A percentile compares a stretch with the other conserved stretches of the same genome.
phyloP scores from a whole-genome alignment of 1,140 invertebrate genomes.

The Drosophila biarmipes region DNA sequence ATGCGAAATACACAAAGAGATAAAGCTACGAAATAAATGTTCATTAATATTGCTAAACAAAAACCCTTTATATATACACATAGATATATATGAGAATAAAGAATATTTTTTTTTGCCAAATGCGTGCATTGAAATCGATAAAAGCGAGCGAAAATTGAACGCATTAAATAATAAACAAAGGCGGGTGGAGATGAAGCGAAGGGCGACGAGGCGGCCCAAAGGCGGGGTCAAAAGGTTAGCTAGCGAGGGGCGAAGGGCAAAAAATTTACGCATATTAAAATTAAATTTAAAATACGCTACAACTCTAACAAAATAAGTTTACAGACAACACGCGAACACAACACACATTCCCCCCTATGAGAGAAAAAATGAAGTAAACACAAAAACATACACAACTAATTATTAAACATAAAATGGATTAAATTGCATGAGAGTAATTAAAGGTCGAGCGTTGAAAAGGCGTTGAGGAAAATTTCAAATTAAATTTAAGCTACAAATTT shows the following conservation, averaged over 20 bases:
- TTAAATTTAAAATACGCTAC: constrained; percentile 68
- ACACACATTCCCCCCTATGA: constrained; percentile 6
- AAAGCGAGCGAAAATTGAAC: constrained; percentile 30
- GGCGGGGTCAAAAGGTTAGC: constrained; percentile 15
- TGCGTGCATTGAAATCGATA: constrained; percentile 20
- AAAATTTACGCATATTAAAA: constrained; percentile 74
- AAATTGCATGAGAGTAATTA: constrained; percentile 35
- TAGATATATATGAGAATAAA: constrained; percentile 19
- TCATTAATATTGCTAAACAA: constrained; percentile 50
- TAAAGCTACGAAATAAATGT: constrained; percentile 43
- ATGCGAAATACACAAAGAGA: constrained; percentile 21
- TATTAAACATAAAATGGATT: constrained; percentile 25
- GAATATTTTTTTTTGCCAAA: constrained; percentile 36
- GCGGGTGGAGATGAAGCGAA: constrained; percentile 1
- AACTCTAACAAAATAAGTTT: constrained; percentile 64
- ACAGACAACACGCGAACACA: constrained; percentile 31
- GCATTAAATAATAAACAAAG: constrained; percentile 41
- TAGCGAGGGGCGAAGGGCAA: constrained; percentile 27
- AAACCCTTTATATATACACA: constrained; percentile 31
- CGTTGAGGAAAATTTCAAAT: constrained; percentile 58
- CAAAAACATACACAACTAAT: constrained; percentile 5
- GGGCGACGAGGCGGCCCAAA: not conserved
- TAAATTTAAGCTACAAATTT: constrained; percentile 70
- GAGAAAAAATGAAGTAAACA: constrained; percentile 16
- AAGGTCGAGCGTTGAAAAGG: constrained; percentile 32